phyloP scores from a whole-genome alignment of 1,140 invertebrate species.

The Hyposmocoma kahamanoa region DNA sequence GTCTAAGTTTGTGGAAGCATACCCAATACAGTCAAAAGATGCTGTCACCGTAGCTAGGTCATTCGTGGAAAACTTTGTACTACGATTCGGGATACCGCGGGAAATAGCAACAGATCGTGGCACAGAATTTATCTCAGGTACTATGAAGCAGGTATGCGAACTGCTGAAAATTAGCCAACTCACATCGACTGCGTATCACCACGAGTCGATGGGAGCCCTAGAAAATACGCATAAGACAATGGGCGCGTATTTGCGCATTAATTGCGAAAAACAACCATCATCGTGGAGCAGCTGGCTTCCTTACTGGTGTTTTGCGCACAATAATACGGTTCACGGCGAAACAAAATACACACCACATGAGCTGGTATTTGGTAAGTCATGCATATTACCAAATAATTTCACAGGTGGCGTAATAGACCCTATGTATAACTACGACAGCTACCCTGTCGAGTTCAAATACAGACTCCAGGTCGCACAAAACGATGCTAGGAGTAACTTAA shows the following conservation, averaged over 20 bases:
- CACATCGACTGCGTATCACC: background rate
- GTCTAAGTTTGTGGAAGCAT: constrained; percentile 17
- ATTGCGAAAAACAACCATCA: background rate
- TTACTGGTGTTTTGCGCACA: background rate
- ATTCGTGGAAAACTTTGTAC: constrained; percentile 9
- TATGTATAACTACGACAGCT: no score
- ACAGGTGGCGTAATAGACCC: no score
- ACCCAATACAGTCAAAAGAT: constrained; percentile 16
- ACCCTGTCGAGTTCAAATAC: no score
- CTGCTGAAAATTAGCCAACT: background rate
- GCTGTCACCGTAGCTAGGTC: constrained; percentile 13
- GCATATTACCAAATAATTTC: constrained; percentile 4
- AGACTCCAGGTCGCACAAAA: no score
- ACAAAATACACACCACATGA: constrained; percentile 5
- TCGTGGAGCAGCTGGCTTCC: background rate
- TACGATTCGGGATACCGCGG: constrained; percentile 6
- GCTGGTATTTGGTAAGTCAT: background rate
- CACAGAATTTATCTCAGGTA: background rate
- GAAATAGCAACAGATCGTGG: constrained; percentile 1
- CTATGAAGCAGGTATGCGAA: constrained; percentile 1
- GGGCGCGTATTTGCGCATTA: background rate
- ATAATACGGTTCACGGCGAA: background rate
- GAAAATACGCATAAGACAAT: constrained; percentile 5
- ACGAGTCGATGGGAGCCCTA: constrained; percentile 1
- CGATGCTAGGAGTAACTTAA: no score